These are phyloP conservation scores for Drosophila nigrodunni DNA, from an alignment of 1,140 invertebrate genomes.

Conservation along the genomic window DNA sequence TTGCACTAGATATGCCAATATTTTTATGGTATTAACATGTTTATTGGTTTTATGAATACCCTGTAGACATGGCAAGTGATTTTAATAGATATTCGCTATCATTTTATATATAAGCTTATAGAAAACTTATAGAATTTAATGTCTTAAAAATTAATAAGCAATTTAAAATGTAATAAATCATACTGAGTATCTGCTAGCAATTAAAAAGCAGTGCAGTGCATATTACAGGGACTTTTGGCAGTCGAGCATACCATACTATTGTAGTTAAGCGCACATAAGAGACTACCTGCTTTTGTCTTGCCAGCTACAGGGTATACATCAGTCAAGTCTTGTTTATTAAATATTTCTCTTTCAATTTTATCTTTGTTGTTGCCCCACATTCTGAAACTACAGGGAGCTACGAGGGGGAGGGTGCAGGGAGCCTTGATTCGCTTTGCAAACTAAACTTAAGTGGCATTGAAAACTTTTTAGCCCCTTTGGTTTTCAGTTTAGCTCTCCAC, in stretches of 20 bases:
- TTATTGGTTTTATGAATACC: slow-evolving; percentile 22
- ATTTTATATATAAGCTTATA: no score
- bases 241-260: not conserved
- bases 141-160: no score
- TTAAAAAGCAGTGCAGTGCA: no score
- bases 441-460: slow-evolving; percentile 63
- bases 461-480: slow-evolving; percentile 35
- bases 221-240: not conserved
- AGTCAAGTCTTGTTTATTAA: slow-evolving; percentile 12
- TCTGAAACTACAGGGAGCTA: slow-evolving; percentile 10
- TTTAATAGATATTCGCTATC: no score
- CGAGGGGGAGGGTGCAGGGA: slow-evolving; percentile 21
- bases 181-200: no score
- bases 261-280: not conserved
- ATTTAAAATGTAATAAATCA: no score
- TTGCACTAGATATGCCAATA: slow-evolving; percentile 51
- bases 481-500: not conserved
- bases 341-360: slow-evolving; percentile 9
- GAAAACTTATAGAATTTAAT: no score
- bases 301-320: not conserved
- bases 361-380: slow-evolving; percentile 22
- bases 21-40: slow-evolving; percentile 60
- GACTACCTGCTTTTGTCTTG: not conserved
- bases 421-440: slow-evolving; percentile 30
- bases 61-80: not conserved